Evolutionary conservation across 2,888 invertebrate species (phyloP), one percentile per base, ranked within the genome.

Genomic region (Fabriciana adippe): DNA sequence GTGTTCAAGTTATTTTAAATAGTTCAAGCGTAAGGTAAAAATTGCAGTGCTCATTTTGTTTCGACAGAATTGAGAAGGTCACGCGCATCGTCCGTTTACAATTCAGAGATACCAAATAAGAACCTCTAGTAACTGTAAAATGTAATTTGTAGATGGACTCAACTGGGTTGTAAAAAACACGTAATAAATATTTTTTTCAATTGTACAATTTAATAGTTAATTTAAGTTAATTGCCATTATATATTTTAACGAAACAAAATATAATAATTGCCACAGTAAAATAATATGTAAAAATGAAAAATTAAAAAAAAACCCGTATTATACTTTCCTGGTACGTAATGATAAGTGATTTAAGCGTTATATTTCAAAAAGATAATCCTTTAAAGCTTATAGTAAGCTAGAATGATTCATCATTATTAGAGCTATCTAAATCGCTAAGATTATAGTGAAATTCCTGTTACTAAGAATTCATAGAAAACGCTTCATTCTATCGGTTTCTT

Each of bases 1-100:
- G 14, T 45, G 31, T 54, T 41, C 54, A 18, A 54, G 60, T 47
- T 47, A 55, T 21, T 61, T 51, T 31, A 26, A 59, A 31, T n/a
- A n/a, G 50, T 35, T 16, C 59, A 66, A 47, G 48, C n/a, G 59
- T 68, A 66, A 68, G 16, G 55, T 66, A 53, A 70, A 45, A 70
- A 67, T 66, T 55, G 59, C 63, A 66, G 59, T 18, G 61, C 48
- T 61, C 67, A 47, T 55, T 31, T 56, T 18, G 61, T 71, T 73
- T 74, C 74, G 68, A 65, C 71, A 74, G 63, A 51, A 47, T 16
- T 55, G 66, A 64, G 64, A 68, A 73, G 74, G 74, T 73, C 73
- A 68, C 60, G 70, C 62, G 55, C 63, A 67, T 67, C 66, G 64
- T 66, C 70, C 70, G 69, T 66, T 71, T 61, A 63, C 68, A 68